Evolutionary conservation across 2,888 invertebrate species (phyloP), one percentile per base, ranked within the genome.

Genomic region (Acholoe squamosa): DNA sequence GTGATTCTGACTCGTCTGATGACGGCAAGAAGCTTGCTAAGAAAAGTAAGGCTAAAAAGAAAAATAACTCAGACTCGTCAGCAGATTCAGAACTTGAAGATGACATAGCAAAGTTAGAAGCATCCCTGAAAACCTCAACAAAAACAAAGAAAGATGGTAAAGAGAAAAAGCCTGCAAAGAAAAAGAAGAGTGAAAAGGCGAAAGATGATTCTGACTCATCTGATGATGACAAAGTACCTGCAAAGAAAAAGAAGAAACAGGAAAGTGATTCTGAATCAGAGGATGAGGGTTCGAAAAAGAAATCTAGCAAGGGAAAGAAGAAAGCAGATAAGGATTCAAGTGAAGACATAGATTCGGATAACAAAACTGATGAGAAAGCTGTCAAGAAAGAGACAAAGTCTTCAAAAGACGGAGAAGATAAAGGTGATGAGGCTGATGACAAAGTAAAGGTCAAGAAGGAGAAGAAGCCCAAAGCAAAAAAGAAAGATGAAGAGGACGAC

Each of bases 1-100:
- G 33, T 56, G 61, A 90, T 31, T 28, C 56, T 5, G 90, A 89
- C 28, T 80, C 84, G 43, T 43, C 43, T 16, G 86, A 51, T 5
- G 61, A 80, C 34, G 22, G 33, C 7, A 80, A 80, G 89, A 54
- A 33, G 84, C 89, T 0, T 12, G 80, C 12, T 0, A 80, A 43
- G 16, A 76, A 76, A 34, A 34, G 31, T 51, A 19, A 43, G 33
- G 67, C 16, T 51, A 90, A 51, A 52, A 25, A 71, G 67, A 25
- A 22, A 34, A 67, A 16, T 0, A 12, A 67, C 61, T 34, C 22
- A 12, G 43, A 76, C 7, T 71, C 43, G 28, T 28, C 12, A 3
- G 34, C 56, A 1, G 89, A 34, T 89, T 89, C 89, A 33, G 61
- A 89, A 19, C 61, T 19, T n/a, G 61, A 61, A 3, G 14, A 61